A percentile compares a stretch with the other conserved stretches of the same genome.
phyloP scores from a whole-genome alignment of 2,113 vertebrate species.

The Elachura formosa region DNA sequence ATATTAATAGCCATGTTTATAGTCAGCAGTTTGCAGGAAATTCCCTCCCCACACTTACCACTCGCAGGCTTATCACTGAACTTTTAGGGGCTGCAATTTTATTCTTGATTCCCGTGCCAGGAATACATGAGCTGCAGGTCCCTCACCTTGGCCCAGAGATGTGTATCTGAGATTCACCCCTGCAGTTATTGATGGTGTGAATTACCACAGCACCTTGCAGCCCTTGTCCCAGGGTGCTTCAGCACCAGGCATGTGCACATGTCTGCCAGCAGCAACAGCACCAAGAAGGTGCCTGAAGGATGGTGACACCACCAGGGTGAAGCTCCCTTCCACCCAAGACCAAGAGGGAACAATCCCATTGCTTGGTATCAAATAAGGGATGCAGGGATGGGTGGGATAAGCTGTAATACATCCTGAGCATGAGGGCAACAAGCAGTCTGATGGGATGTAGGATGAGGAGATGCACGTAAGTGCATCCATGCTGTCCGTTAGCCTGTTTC shows the following conservation, averaged over 20 bases:
- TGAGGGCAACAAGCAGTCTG: fast-evolving
- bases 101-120: background rate
- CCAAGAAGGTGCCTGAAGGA: background rate
- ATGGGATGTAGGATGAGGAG: background rate
- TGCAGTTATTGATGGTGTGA: background rate
- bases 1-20: background rate
- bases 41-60: background rate
- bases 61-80: background rate
- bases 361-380: background rate
- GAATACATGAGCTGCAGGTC: background rate
- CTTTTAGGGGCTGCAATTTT: background rate
- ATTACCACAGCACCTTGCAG: background rate
- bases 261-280: background rate
- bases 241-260: background rate
- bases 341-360: background rate
- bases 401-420: background rate
- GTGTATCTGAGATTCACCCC: background rate
- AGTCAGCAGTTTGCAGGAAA: background rate
- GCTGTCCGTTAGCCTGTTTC: background rate
- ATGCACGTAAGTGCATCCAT: fast-evolving
- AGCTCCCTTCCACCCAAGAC: background rate
- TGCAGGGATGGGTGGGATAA: background rate
- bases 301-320: background rate
- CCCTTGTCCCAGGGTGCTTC: background rate
- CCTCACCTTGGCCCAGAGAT: background rate